A percentile compares a stretch with the other conserved stretches of the same genome.
Evolutionary conservation across 2,113 vertebrate species (phyloP).

Genomic region (Plecotus auritus): DNA sequence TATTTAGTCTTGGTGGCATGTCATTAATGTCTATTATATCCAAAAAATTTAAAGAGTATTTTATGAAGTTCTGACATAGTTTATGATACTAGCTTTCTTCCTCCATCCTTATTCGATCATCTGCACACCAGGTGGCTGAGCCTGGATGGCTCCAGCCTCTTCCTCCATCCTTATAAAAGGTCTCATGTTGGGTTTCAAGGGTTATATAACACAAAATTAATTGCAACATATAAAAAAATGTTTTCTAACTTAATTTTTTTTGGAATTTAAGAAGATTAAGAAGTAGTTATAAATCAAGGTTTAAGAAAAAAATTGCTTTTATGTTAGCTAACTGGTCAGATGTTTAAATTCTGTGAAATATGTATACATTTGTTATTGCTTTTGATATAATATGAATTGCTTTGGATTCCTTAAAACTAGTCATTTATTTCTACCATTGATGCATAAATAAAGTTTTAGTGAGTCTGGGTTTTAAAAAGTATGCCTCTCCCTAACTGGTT

Average conservation of each 20-base stretch:
- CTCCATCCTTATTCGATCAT: not conserved
- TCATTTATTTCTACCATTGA: conserved; percentile 3
- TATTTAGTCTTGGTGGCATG: not conserved
- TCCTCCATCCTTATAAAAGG: not conserved
- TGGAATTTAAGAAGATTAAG: not conserved
- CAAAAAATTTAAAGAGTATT: not conserved
- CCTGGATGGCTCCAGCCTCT: not conserved
- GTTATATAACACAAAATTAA: conserved; percentile 23
- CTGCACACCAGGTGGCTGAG: too few species aligned
- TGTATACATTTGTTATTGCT: conserved; percentile 4
- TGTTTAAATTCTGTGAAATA: conserved; percentile 27
- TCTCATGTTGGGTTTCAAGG: not conserved
- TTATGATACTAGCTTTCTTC: not conserved
- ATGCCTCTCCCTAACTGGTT: not conserved
- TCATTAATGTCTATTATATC: not conserved
- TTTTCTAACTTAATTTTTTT: not conserved
- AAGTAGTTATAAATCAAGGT: conserved; percentile 36
- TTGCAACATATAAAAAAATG: not conserved
- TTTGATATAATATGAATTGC: conserved; percentile 33
- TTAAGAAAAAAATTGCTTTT: conserved; percentile 41
- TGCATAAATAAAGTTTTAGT: conserved; percentile 13
- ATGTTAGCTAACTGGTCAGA: conserved; percentile 48
- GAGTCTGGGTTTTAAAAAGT: not conserved
- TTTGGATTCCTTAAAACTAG: conserved; percentile 8
- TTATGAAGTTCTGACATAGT: conserved; percentile 12